Base-by-base conservation (phyloP, 2,888 invertebrate species). In the Aleiodes leptofemur region DNA sequence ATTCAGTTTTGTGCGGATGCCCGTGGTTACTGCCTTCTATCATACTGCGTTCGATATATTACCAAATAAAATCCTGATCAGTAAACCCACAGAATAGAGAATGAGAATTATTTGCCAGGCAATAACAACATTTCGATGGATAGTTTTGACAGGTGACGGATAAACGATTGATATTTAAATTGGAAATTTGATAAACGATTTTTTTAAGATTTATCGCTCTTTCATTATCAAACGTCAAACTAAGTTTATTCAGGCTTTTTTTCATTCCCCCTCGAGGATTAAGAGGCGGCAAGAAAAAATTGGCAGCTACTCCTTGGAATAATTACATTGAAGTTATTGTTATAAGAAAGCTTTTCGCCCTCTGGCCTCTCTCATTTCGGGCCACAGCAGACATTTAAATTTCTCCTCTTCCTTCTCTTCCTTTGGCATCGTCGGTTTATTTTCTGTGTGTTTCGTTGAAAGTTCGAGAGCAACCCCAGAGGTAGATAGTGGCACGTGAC, bases 1-100 rank as follows among this genome's bases (percentile, higher is more conserved):
- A 16, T 51, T 29, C n/a, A 3, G 55, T 53, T 57, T 43, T 72
- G 64, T 72, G 57, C 78, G 78, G 78, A 78, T 76, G 69, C 64
- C 51, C 48, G 73, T 59, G 69, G 77, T 73, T 69, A 59, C 59
- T 53, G 43, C 43, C 43, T 43, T 8, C 43, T 43, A 43, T 43
- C 43, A 43, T 43, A 43, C 9, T 43, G 43, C 43, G 43, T 43
- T 43, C 43, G 43, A 43, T 43, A 43, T 43, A 3, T 43, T 43
- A 43, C 43, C 3, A 3, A 9, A 9, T 43, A 43, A 43, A 43
- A 43, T 43, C 1, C 43, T 43, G 43, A 43, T 11, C 43, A 43
- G 7, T 11, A 43, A 31, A 9, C 43, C 11, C 43, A 11, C 9
- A 3, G 9, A 43, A 43, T 43, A 43, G 11, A 43, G 43, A 7